phyloP scores from a whole-genome alignment of 2,113 vertebrate genomes.

The Castor canadensis region DNA sequence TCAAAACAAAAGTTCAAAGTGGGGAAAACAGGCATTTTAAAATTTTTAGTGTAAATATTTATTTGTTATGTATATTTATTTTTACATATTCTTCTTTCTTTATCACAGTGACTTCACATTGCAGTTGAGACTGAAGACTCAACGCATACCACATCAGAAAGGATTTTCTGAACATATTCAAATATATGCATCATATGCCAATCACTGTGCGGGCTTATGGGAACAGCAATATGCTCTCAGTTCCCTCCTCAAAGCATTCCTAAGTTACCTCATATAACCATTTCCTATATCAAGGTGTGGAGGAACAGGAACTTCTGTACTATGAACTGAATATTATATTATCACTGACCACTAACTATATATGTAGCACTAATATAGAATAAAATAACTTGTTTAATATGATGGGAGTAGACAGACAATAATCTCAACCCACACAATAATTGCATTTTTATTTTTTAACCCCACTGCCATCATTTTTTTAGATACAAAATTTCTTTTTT shows the following conservation, averaged over 20 bases:
- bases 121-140: not conserved
- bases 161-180: conserved; percentile 13
- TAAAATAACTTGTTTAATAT: not conserved
- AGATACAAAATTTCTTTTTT: not conserved
- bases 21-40: not conserved
- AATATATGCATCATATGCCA: not conserved
- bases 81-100: not conserved
- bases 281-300: not conserved
- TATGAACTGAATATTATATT: not conserved
- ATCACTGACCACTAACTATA: not conserved
- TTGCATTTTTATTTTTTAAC: not conserved
- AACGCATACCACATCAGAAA: not conserved
- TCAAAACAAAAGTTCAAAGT: not conserved
- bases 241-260: not conserved
- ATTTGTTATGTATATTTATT: not conserved
- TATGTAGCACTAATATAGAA: not conserved
- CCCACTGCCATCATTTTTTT: not conserved
- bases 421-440: not conserved
- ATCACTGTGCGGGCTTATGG: not conserved
- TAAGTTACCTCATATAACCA: not conserved
- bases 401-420: not conserved
- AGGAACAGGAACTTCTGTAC: not conserved
- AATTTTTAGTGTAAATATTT: not conserved
- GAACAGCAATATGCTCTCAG: not conserved
- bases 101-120: not conserved